These are phyloP conservation scores for Periophthalmus magnuspinnatus DNA, from an alignment of 2,797 vertebrate species.

Conservation along the genomic window DNA sequence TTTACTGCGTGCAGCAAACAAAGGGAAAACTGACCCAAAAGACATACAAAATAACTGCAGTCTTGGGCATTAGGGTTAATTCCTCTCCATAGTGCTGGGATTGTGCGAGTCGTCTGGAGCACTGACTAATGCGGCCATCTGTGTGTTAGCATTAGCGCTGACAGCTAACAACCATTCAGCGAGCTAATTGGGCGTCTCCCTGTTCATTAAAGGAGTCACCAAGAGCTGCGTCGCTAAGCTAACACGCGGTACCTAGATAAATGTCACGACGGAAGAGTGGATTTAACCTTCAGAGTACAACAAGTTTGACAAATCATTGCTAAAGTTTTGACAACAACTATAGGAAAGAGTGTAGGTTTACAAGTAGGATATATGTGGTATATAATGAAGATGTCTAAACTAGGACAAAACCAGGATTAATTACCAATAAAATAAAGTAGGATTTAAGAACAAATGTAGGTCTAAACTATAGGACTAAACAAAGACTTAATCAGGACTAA, in stretches of 20 bases:
- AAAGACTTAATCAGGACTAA: too few relatives aligned
- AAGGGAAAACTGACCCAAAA: too few relatives aligned
- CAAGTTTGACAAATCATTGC: background rate
- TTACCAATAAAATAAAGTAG: background rate
- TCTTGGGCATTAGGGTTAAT: background rate
- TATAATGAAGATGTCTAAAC: background rate
- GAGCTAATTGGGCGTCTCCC: constrained; percentile 6
- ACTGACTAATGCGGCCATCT: constrained; percentile 1
- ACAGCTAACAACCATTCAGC: constrained; percentile 9
- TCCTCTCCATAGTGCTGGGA: background rate
- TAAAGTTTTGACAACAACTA: background rate
- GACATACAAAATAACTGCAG: background rate
- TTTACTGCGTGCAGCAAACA: too few relatives aligned
- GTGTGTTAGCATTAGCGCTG: background rate
- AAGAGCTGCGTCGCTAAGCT: background rate
- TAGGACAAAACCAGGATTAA: background rate
- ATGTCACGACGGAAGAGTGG: background rate
- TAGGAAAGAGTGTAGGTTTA: background rate
- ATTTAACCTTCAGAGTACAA: background rate
- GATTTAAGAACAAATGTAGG: background rate
- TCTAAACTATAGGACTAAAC: too few relatives aligned
- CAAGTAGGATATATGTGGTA: background rate
- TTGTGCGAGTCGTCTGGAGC: background rate
- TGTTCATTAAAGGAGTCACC: constrained; percentile 1
- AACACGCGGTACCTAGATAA: background rate